Evolutionary conservation across 2,797 vertebrate species (phyloP).

Genomic region (Malacoraja senta): DNA sequence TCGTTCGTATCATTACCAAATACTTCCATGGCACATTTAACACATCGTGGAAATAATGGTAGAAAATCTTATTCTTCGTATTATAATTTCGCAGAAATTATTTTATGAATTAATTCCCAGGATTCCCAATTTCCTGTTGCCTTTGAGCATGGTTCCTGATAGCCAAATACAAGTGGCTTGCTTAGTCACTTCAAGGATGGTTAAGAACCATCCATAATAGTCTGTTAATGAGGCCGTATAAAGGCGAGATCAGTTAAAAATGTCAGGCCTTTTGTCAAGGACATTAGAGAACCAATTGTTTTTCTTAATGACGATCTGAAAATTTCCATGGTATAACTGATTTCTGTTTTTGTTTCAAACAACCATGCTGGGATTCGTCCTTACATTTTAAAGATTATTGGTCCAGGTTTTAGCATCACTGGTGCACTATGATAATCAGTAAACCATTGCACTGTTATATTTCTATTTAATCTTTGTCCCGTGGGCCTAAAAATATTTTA

Average conservation of each 20-base stretch:
- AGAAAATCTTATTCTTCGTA: background rate
- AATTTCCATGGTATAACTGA: no score
- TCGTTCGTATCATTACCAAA: background rate
- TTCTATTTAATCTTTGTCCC: no score
- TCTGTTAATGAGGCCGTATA: background rate
- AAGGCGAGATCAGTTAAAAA: background rate
- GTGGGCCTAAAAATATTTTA: no score
- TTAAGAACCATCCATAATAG: background rate
- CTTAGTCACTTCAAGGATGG: background rate
- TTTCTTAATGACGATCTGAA: background rate
- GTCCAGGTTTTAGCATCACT: background rate
- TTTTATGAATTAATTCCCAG: background rate
- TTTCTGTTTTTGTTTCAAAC: background rate
- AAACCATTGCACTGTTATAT: no score
- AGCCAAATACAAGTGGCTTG: background rate
- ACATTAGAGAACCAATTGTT: background rate
- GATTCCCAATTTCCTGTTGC: background rate
- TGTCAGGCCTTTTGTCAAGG: background rate
- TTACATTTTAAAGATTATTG: background rate
- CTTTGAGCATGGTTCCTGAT: background rate
- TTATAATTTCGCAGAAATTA: background rate
- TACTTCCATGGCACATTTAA: slow-evolving; percentile 14
- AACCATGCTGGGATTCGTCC: background rate
- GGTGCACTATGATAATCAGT: no score
- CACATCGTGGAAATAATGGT: background rate